These are phyloP conservation scores for Caenorhabditis sp. DNA, from an alignment of 2,888 invertebrate genomes.

Conservation along the genomic window DNA sequence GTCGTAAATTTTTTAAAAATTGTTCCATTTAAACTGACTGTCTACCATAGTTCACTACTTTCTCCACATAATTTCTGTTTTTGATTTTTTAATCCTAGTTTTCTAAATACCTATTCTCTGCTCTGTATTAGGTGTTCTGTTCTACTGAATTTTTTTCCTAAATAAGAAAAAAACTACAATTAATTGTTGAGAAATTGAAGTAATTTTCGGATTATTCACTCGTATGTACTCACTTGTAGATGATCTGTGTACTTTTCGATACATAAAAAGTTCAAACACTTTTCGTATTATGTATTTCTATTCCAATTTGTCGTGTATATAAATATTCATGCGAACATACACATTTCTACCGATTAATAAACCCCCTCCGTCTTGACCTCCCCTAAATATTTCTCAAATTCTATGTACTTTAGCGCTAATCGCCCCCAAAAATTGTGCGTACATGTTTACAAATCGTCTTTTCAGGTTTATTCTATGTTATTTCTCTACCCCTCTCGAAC, in stretches of 20 bases:
- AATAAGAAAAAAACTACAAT: too few species aligned
- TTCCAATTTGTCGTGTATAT: not conserved
- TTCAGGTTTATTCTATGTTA: not conserved
- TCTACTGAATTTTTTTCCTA: too few species aligned
- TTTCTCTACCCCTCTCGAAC: not conserved
- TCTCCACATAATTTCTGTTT: too few species aligned
- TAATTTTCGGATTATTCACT: not conserved
- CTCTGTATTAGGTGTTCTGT: too few species aligned
- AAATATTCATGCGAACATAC: not conserved
- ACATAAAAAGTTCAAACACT: too few species aligned
- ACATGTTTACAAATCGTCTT: not conserved
- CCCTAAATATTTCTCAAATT: not conserved
- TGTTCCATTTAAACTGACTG: too few species aligned
- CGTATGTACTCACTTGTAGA: not conserved
- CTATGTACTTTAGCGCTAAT: slow-evolving; percentile 39
- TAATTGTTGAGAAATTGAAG: too few species aligned
- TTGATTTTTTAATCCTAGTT: too few species aligned
- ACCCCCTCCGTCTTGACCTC: not conserved
- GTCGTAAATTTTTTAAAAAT: too few species aligned
- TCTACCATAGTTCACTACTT: too few species aligned
- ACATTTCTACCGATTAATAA: not conserved
- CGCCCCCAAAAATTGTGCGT: not conserved
- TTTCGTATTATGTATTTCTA: too few species aligned
- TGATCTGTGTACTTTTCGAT: not conserved
- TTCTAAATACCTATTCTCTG: too few species aligned